A percentile compares a stretch with the other conserved stretches of the same genome.
These are phyloP conservation scores for Scaptomyza polygonia DNA, from an alignment of 2,888 invertebrate genomes.

Conservation along the genomic window DNA sequence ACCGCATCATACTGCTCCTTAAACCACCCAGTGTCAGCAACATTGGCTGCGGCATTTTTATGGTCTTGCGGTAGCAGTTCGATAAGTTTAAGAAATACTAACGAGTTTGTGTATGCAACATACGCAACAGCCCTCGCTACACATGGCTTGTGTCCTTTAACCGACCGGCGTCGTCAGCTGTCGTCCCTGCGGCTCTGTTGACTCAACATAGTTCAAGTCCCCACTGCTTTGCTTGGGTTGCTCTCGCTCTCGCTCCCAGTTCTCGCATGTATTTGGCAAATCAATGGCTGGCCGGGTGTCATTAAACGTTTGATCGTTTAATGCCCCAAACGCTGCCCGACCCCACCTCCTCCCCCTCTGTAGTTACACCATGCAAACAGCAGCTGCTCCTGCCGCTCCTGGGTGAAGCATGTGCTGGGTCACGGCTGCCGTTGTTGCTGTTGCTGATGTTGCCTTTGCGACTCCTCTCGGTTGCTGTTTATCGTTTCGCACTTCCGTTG, in stretches of 20 bases:
- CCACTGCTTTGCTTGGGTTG: constrained; percentile 8
- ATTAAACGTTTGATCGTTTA: constrained; percentile 79
- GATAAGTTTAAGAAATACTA: constrained; percentile 1
- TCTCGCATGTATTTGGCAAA: constrained; percentile 74
- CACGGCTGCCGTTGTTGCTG: constrained; percentile 1
- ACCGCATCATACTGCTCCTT: neutral
- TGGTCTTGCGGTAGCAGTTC: constrained; percentile 44
- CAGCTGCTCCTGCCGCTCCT: constrained; percentile 51
- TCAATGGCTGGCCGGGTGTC: constrained; percentile 78
- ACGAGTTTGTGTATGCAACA: neutral
- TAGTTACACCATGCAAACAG: constrained; percentile 15
- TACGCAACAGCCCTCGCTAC: constrained; percentile 35
- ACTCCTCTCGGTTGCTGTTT: constrained; percentile 63
- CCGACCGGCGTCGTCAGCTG: constrained; percentile 60
- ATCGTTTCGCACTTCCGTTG: constrained; percentile 79
- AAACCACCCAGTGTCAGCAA: constrained; percentile 4
- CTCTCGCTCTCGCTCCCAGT: constrained; percentile 8
- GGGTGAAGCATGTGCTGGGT: constrained; percentile 57
- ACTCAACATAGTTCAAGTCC: constrained; percentile 55
- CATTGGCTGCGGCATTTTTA: constrained; percentile 39
- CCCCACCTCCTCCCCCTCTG: neutral
- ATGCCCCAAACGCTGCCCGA: constrained; percentile 41
- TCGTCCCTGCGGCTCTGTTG: constrained; percentile 71
- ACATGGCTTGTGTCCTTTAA: constrained; percentile 46
- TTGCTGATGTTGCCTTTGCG: constrained; percentile 27